Evolutionary conservation across 2,888 invertebrate species (phyloP), one percentile per base, ranked within the genome.

Genomic region (Pseudococcus longispinus): DNA sequence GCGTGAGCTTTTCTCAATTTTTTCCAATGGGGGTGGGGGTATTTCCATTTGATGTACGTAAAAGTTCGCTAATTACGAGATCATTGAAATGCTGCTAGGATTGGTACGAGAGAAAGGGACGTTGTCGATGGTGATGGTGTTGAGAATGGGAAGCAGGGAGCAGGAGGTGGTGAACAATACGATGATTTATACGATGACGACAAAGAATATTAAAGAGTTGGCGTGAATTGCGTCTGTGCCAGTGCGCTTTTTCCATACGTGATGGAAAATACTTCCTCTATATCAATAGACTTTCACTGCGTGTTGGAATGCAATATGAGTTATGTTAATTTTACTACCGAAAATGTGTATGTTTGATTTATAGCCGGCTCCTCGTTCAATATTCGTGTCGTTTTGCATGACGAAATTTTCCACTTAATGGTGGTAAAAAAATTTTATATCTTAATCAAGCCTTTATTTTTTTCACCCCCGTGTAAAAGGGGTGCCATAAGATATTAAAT

Each of bases 301-400:
- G 84, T 84, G 84, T 60, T 60, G 84, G 84, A 84, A 84, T 84
- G 84, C 60, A 29, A 80, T 55, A 84, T 51, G 55, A 83, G 51
- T 51, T 83, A 84, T 84, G 55, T 55, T 84, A 84, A 84, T 84
- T 84, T 84, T 80, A 60, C 55, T 20, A 84, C 32, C 32, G 55
- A 84, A 84, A 55, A 84, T 60, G 77, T 84, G 84, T 84, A 55
- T 60, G 84, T 84, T 84, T 84, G 84, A 84, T 84, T 84, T 84
- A 84, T 60, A 51, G 84, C 84, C 55, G 84, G 29, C 46, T 84
- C 26, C 29, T 55, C 51, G 83, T 42, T 82, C 42, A 42, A 84
- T 84, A 60, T 84, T 37, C 37, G 18, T 32, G 32, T 20, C 82
- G 82, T 83, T 46, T 82, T 37, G 44, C 42, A 44, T 44, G 60